These are phyloP conservation scores for Caenorhabditis becei DNA, from an alignment of 2,888 invertebrate genomes.

Conservation along the genomic window DNA sequence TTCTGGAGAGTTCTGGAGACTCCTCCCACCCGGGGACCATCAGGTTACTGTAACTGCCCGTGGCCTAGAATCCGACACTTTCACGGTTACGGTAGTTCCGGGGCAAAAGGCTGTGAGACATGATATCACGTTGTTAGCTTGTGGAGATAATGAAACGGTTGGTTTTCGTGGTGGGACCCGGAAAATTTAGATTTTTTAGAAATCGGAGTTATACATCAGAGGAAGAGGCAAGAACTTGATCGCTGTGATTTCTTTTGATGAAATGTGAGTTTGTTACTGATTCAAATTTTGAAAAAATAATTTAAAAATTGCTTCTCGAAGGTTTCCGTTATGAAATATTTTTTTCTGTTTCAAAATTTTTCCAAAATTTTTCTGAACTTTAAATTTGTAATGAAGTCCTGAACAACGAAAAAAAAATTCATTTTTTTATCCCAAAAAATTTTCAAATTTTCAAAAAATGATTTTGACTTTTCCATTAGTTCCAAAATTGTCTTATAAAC, in stretches of 20 bases:
- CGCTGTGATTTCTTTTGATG: conserved; percentile 60
- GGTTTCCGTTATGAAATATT: too few species aligned
- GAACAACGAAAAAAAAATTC: too few species aligned
- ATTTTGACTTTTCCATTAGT: too few species aligned
- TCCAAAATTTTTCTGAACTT: too few species aligned
- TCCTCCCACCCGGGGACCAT: conserved; percentile 87
- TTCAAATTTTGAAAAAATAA: too few species aligned
- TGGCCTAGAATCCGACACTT: conserved; percentile 68
- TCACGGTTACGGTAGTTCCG: conserved; percentile 60
- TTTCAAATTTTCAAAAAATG: too few species aligned
- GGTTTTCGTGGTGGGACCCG: neutral
- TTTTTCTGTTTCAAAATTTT: too few species aligned
- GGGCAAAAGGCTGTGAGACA: conserved; percentile 49
- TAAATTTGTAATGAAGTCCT: too few species aligned
- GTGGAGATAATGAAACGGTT: conserved; percentile 66
- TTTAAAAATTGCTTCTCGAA: too few species aligned
- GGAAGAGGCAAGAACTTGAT: conserved; percentile 62
- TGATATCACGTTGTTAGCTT: conserved; percentile 63
- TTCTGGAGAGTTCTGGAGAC: conserved; percentile 94
- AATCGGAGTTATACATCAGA: conserved; percentile 49
- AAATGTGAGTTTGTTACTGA: conserved; percentile 52
- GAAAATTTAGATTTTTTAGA: conserved; percentile 52
- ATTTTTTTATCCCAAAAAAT: too few species aligned
- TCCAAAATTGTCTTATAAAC: too few species aligned
- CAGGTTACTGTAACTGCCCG: conserved; percentile 67